These are phyloP conservation scores for Brachionus rotundiformis DNA, from an alignment of 1,140 invertebrate species.

Conservation along the genomic window DNA sequence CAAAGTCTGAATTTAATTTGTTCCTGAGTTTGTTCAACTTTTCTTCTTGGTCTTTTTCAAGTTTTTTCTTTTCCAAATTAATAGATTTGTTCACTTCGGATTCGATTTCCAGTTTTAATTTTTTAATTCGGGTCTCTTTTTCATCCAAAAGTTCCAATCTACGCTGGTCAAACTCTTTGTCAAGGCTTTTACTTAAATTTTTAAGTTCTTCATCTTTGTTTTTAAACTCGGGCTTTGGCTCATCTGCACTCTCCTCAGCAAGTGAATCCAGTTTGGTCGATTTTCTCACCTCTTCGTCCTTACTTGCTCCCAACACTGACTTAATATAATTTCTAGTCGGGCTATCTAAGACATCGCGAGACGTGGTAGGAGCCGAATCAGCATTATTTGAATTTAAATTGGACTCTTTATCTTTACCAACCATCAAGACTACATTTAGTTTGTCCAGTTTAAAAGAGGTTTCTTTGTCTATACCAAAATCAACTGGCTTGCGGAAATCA, in stretches of 20 bases:
- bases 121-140: conserved; percentile 23
- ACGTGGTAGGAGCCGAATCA: conserved; percentile 24
- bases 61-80: background rate
- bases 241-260: background rate
- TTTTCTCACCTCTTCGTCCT: background rate
- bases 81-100: background rate
- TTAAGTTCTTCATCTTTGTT: conserved; percentile 7
- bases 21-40: background rate
- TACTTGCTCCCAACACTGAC: conserved; percentile 6
- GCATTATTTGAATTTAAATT: background rate
- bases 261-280: conserved; percentile 21
- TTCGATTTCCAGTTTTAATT: conserved; percentile 36
- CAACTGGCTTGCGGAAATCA: conserved; percentile 40
- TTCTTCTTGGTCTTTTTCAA: conserved; percentile 1
- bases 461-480: conserved; percentile 51
- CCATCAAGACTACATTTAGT: conserved; percentile 19
- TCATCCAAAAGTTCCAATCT: conserved; percentile 38
- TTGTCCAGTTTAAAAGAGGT: conserved; percentile 29
- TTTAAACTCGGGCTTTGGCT: background rate
- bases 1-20: background rate
- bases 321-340: conserved; percentile 45
- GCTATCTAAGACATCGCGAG: conserved; percentile 34
- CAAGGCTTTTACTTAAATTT: background rate
- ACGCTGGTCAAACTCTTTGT: conserved; percentile 30
- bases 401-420: background rate